Percentiles rank a stretch among this genome's conserved stretches.
Evolutionary conservation across 2,797 vertebrate genomes (phyloP).

Genomic region (Oreochromis grahami): DNA sequence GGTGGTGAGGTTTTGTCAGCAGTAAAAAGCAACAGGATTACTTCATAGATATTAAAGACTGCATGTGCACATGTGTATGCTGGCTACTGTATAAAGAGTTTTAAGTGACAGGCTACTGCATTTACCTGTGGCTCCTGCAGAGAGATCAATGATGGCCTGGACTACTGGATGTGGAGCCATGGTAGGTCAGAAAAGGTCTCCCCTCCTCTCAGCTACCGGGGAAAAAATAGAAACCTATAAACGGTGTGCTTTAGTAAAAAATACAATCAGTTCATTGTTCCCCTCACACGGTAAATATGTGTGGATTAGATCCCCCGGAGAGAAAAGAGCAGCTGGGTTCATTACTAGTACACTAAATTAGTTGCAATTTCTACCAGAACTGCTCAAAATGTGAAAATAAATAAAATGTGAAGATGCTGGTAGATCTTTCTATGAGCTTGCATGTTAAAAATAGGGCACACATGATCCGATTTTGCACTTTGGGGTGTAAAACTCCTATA

Average conservation of each 20-base stretch:
- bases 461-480: not conserved
- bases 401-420: not conserved
- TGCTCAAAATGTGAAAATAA: not conserved
- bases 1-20: not conserved
- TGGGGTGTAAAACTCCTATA: not conserved
- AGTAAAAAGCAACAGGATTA: not conserved
- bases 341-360: not conserved
- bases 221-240: not conserved
- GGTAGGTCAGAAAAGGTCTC: not conserved
- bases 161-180: constrained; percentile 88
- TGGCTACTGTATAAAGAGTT: not conserved
- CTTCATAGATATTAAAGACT: not conserved
- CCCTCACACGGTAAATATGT: not conserved
- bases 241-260: not conserved
- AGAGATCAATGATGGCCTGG: constrained; percentile 93
- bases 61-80: not conserved
- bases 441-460: not conserved
- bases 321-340: not conserved
- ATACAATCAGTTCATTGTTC: not conserved
- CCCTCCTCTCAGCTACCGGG: constrained; percentile 18
- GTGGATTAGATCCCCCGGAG: not conserved
- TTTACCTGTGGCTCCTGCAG: constrained; percentile 92
- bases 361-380: not conserved
- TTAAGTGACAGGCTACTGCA: not conserved
- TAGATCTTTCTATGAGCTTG: not conserved